Evolutionary conservation across 2,113 vertebrate genomes (phyloP), one percentile per base, ranked within the genome.

Genomic region (Menidia beryllina): DNA sequence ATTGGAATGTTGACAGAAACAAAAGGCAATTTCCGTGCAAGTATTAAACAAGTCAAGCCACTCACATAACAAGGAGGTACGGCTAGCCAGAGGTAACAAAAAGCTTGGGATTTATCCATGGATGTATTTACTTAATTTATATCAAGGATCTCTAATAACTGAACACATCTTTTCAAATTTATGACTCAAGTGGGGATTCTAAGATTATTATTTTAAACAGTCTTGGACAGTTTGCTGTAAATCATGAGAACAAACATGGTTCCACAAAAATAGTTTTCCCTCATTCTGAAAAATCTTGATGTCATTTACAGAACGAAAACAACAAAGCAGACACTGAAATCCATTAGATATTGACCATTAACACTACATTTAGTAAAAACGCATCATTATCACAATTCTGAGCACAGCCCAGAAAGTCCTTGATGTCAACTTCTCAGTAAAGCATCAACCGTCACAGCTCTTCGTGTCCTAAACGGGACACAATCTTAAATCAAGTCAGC

Each of bases 1-100:
- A 73, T 50, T 86, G 85, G 83, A 90, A 91, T 90, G 85, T 86
- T 52, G 52, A 91, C 64, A 64, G 72, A 63, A 84, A 86, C 72
- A 88, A 54, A 86, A 88, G 65, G 71, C 63, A 77, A 71, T 74
- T 75, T 51, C 38, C 77, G 66, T 66, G 50, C 45, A 69, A 82
- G 74, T 75, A 82, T 49, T 48, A 69, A 84, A 72, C 72, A 83
- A 58, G 38, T 83, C 41, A 83, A 87, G 56, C 26, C 39, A 71
- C 53, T 82, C 61, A 87, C 77, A 69, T 79, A 72, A 86, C 75
- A 77, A 53, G 72, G 72, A 79, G 69, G 39, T 53, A 70, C 69
- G 10, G 60, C 78, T 59, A 75, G 75, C 47, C 47, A 21, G 53
- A 79, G 60, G 77, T 48, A 60, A 81, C 63, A 0, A 13, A 58